A percentile compares a stretch with the other conserved stretches of the same genome.
phyloP scores from a whole-genome alignment of 2,113 vertebrate genomes.

The Lepisosteus osseus region DNA sequence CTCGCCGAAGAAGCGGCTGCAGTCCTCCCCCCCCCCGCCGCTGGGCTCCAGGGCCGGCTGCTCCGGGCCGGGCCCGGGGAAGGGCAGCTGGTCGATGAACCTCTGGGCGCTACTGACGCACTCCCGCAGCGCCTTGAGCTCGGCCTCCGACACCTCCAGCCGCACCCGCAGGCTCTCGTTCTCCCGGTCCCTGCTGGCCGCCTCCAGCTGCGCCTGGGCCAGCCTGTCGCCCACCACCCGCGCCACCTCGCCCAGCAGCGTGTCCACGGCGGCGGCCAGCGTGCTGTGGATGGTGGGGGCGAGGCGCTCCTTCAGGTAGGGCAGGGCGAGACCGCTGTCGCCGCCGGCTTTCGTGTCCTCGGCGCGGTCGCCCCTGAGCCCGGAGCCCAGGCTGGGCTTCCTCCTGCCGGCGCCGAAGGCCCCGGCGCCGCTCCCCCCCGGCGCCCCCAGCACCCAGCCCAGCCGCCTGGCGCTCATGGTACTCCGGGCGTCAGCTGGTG shows the following conservation, averaged over 20 bases:
- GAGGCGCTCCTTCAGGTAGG: slow-evolving; percentile 62
- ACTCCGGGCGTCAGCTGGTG: no score
- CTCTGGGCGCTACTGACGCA: slow-evolving; percentile 71
- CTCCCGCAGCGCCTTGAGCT: slow-evolving; percentile 68
- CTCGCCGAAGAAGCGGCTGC: slow-evolving; percentile 37
- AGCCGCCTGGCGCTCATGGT: no score
- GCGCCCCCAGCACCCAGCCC: no score
- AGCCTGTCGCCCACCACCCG: slow-evolving; percentile 46
- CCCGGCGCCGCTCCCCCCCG: no score
- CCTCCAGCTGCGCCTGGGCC: slow-evolving; percentile 65
- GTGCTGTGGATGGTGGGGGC: slow-evolving; percentile 67
- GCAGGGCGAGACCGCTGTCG: slow-evolving; percentile 57
- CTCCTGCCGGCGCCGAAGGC: no score
- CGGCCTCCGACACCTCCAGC: slow-evolving; percentile 66
- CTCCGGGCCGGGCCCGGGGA: slow-evolving; percentile 41
- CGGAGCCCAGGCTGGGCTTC: no score
- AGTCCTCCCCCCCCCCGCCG: slow-evolving; percentile 47
- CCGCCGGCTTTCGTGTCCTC: background rate
- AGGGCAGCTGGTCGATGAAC: slow-evolving; percentile 71
- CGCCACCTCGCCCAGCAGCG: slow-evolving; percentile 66
- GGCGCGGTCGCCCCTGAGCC: no score
- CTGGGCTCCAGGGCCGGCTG: slow-evolving; percentile 40
- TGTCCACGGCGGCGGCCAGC: slow-evolving; percentile 69
- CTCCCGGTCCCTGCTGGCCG: slow-evolving; percentile 65
- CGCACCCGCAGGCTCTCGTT: slow-evolving; percentile 67